Conservation (phyloP, 1,140 invertebrate species). For the Andrena cerasifolii region DNA sequence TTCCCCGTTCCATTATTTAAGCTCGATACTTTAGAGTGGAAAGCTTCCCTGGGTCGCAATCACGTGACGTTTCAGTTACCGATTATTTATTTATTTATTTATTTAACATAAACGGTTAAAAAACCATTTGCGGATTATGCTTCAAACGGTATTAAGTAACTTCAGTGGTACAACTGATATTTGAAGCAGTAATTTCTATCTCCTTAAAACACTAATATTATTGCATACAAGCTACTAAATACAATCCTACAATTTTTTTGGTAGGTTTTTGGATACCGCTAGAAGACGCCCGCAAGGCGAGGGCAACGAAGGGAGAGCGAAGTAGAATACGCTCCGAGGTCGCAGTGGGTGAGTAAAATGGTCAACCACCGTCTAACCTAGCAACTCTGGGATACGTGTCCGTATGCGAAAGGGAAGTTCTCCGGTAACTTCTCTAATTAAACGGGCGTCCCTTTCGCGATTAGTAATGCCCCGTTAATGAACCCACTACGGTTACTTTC, state of each 20-base stretch:
- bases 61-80: too few species aligned
- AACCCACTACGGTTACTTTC: constrained; percentile 32
- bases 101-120: too few species aligned
- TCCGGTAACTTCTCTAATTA: constrained; percentile 60
- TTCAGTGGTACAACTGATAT: too few species aligned
- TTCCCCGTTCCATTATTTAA: neutral
- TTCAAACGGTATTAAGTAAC: too few species aligned
- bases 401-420: constrained; percentile 38
- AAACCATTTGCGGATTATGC: too few species aligned
- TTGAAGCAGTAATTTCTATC: too few species aligned
- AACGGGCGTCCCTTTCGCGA: constrained; percentile 48
- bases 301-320: constrained; percentile 29
- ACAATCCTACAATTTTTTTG: neutral
- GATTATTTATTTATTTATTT: too few species aligned
- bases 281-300: constrained; percentile 14
- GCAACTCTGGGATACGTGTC: constrained; percentile 53
- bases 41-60: too few species aligned
- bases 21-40: too few species aligned
- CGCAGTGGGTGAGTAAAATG: constrained; percentile 32
- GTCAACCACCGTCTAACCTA: constrained; percentile 48
- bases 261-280: too few species aligned
- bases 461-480: constrained; percentile 58
- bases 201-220: too few species aligned
- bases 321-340: constrained; percentile 49
- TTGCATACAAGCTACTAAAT: too few species aligned